Conservation (phyloP, 2,888 invertebrate genomes). For the Apodemia zela region DNA sequence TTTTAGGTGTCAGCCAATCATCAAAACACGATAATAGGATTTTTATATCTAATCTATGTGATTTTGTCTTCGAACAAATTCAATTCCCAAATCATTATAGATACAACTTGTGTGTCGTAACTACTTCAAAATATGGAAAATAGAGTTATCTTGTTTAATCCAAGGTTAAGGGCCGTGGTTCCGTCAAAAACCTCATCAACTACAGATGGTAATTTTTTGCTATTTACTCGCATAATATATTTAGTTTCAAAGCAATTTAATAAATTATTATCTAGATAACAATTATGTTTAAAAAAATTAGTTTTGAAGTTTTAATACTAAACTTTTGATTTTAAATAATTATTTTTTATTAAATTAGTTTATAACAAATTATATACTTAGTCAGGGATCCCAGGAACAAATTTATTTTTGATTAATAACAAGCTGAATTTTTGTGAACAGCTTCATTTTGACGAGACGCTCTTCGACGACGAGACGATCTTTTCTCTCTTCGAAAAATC, state of each 20-base stretch:
- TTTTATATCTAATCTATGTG: slow-evolving; percentile 56
- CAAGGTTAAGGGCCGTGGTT: slow-evolving; percentile 40
- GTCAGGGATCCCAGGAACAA: too few species aligned
- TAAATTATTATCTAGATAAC: too few species aligned
- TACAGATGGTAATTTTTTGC: slow-evolving; percentile 50
- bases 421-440: too few species aligned
- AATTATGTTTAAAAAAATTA: too few species aligned
- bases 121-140: slow-evolving; percentile 46
- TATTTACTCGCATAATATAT: background rate
- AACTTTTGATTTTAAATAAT: too few species aligned
- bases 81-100: slow-evolving; percentile 37
- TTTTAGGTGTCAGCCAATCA: slow-evolving; percentile 29
- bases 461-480: too few species aligned
- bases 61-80: slow-evolving; percentile 45
- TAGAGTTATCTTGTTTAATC: slow-evolving; percentile 45
- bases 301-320: too few species aligned
- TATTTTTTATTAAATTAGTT: too few species aligned
- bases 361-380: too few species aligned
- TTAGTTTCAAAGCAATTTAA: background rate
- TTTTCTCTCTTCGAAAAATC: too few species aligned
- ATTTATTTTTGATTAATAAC: too few species aligned
- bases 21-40: slow-evolving; percentile 43
- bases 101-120: background rate
- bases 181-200: slow-evolving; percentile 44
- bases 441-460: too few species aligned